These are phyloP conservation scores for Deroplatys truncata DNA, from an alignment of 2,888 invertebrate species.

Conservation along the genomic window DNA sequence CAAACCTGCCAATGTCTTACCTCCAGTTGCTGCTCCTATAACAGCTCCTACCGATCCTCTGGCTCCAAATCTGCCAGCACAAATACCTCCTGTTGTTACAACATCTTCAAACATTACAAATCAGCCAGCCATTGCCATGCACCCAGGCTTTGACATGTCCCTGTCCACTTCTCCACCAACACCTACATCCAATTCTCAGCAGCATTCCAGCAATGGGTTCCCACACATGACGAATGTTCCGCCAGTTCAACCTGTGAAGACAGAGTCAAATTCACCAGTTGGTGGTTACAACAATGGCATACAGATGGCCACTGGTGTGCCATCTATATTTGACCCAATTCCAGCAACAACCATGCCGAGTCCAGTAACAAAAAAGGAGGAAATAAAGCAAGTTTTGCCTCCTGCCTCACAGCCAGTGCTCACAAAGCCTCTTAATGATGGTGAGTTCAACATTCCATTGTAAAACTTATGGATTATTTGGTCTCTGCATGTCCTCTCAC, in stretches of 20 bases:
- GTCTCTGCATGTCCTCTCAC: not conserved
- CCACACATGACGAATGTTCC: slow-evolving; percentile 2
- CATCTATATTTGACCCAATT: slow-evolving; percentile 63
- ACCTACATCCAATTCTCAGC: slow-evolving; percentile 53
- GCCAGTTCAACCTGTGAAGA: slow-evolving; percentile 1
- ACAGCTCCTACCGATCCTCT: not conserved
- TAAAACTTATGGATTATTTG: not conserved
- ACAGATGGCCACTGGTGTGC: slow-evolving; percentile 51
- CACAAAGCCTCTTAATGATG: slow-evolving; percentile 37
- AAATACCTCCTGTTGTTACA: slow-evolving; percentile 6
- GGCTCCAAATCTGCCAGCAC: not conserved
- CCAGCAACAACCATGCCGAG: slow-evolving; percentile 45
- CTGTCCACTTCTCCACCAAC: slow-evolving; percentile 40
- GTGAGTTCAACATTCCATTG: slow-evolving; percentile 34
- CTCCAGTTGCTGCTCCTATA: not conserved
- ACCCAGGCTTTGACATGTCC: slow-evolving; percentile 27
- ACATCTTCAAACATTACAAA: slow-evolving; percentile 14
- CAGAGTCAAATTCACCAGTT: not conserved
- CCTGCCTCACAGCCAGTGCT: slow-evolving; percentile 38
- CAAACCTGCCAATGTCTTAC: not conserved
- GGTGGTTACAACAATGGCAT: slow-evolving; percentile 38
- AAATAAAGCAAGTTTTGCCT: slow-evolving; percentile 55
- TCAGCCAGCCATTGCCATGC: slow-evolving; percentile 21
- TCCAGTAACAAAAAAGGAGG: slow-evolving; percentile 54
- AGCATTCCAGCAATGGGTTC: slow-evolving; percentile 26